Conservation (phyloP, 2,113 vertebrate species). For the Halichoerus grypus region DNA sequence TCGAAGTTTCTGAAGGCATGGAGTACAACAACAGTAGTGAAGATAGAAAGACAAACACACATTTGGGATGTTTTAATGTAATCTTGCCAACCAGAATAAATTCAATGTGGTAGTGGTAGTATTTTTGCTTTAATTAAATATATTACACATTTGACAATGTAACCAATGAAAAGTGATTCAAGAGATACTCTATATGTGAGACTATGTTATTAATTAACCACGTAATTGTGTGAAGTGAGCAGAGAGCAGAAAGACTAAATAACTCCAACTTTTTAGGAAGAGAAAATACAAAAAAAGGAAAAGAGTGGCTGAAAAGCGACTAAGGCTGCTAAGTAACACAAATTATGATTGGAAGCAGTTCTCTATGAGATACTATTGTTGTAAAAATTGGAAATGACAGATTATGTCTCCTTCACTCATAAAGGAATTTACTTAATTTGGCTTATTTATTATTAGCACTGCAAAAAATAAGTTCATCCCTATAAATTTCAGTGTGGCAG, state of each 20-base stretch:
- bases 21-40: neutral
- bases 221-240: neutral
- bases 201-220: neutral
- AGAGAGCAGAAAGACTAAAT: neutral
- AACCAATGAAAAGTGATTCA: neutral
- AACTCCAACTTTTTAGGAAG: neutral
- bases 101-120: neutral
- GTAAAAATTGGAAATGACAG: neutral
- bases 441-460: neutral
- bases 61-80: neutral
- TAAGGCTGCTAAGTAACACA: neutral
- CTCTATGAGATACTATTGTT: neutral
- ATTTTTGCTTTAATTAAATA: slow-evolving; percentile 50
- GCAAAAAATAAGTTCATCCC: slow-evolving; percentile 15
- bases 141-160: neutral
- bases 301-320: neutral
- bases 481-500: neutral
- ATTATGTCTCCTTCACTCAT: neutral
- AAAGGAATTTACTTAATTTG: slow-evolving; percentile 47
- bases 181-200: neutral
- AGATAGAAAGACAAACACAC: neutral
- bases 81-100: neutral
- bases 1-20: neutral
- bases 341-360: accelerated
- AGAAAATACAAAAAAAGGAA: neutral